Percentiles rank a stretch among this genome's conserved stretches.
phyloP scores from a whole-genome alignment of 2,888 invertebrate genomes.

The Phyllotreta cruciferae region DNA sequence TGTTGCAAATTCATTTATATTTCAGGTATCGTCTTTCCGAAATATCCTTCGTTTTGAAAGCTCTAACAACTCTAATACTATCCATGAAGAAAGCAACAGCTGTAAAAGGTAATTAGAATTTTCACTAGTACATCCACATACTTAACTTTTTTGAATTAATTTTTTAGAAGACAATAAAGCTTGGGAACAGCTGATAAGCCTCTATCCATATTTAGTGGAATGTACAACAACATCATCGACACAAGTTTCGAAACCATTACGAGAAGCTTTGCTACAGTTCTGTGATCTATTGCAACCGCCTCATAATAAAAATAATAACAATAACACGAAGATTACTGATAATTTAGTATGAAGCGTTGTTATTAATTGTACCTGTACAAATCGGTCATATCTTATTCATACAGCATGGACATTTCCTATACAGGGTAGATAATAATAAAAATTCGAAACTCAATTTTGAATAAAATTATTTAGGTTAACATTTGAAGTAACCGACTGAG shows the following conservation, averaged over 20 bases:
- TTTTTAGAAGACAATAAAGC: constrained; percentile 82
- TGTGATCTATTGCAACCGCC: constrained; percentile 80
- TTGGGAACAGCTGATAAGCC: constrained; percentile 91
- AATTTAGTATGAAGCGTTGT: constrained; percentile 32
- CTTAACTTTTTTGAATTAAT: constrained; percentile 22
- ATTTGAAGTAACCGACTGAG: not conserved
- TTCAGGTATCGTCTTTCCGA: constrained; percentile 90
- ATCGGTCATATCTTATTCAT: constrained; percentile 34
- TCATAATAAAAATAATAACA: constrained; percentile 40
- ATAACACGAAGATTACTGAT: constrained; percentile 40
- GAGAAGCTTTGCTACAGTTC: constrained; percentile 89
- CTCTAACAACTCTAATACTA: constrained; percentile 88
- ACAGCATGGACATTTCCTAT: constrained; percentile 14
- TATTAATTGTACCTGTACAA: constrained; percentile 40
- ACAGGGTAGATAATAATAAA: constrained; percentile 2
- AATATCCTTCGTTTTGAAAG: constrained; percentile 94
- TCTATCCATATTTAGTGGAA: constrained; percentile 90
- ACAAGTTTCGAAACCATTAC: constrained; percentile 79
- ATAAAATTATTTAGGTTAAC: not conserved
- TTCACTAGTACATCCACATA: not conserved
- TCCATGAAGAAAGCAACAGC: constrained; percentile 92
- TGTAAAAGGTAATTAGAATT: constrained; percentile 72
- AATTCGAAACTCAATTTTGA: not conserved
- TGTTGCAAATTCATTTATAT: constrained; percentile 32
- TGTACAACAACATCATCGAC: constrained; percentile 82